phyloP scores from a whole-genome alignment of 2,888 invertebrate species.

The Hylaea fasciaria region DNA sequence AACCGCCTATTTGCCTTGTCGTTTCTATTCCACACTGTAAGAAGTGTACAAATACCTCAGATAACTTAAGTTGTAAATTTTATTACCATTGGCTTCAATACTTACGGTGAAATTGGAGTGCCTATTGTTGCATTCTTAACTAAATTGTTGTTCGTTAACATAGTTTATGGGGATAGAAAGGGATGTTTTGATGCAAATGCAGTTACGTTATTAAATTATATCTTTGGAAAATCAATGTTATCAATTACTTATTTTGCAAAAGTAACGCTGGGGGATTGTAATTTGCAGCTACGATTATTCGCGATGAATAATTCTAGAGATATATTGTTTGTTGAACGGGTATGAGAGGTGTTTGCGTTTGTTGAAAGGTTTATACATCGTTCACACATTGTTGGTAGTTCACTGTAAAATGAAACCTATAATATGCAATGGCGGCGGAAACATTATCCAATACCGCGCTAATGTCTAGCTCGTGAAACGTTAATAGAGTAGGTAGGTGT shows the following conservation, averaged over 20 bases:
- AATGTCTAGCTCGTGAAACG: background rate
- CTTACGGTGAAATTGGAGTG: constrained; percentile 12
- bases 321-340: constrained; percentile 1
- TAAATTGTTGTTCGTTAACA: constrained; percentile 3
- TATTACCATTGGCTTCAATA: constrained; percentile 24
- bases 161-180: constrained; percentile 5
- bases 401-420: constrained; percentile 17
- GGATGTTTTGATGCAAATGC: background rate
- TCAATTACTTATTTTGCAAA: background rate
- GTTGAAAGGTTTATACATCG: constrained; percentile 18
- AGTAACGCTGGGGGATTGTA: background rate
- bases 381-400: constrained; percentile 34
- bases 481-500: constrained; percentile 12
- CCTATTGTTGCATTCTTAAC: constrained; percentile 10
- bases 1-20: constrained; percentile 37
- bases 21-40: constrained; percentile 28
- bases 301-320: constrained; percentile 1
- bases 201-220: background rate
- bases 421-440: constrained; percentile 14
- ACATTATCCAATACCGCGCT: constrained; percentile 7
- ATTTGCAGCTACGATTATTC: constrained; percentile 19
- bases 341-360: constrained; percentile 23
- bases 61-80: constrained; percentile 28
- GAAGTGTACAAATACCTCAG: constrained; percentile 33
- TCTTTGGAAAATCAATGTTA: background rate